Percentiles rank a stretch among this genome's conserved stretches.
phyloP scores from a whole-genome alignment of 2,888 invertebrate genomes.

The Bhutanitis thaidina region DNA sequence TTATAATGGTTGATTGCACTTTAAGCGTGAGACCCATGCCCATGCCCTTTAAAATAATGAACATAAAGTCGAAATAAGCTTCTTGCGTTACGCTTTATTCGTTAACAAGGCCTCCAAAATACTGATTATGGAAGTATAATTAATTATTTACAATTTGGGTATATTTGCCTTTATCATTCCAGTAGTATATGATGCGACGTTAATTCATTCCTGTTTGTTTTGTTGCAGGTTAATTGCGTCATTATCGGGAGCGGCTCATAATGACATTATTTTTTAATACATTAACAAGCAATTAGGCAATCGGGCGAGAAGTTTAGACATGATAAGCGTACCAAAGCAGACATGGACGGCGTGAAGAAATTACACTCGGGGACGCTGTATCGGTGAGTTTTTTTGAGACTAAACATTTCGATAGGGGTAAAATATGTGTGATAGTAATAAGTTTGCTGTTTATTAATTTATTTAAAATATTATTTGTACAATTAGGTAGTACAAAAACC shows the following conservation, averaged over 20 bases:
- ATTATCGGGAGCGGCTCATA: conserved; percentile 42
- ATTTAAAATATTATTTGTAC: no score
- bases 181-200: neutral
- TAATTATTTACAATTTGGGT: conserved; percentile 1
- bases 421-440: no score
- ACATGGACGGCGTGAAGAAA: conserved; percentile 77
- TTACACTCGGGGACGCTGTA: conserved; percentile 75
- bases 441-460: no score
- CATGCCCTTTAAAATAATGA: neutral
- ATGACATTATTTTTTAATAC: conserved; percentile 56
- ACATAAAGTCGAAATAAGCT: neutral
- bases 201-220: conserved; percentile 24
- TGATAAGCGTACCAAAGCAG: conserved; percentile 59
- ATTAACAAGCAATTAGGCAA: conserved; percentile 50
- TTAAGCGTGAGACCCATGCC: no score
- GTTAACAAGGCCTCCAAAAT: neutral
- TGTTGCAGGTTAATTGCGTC: conserved; percentile 48
- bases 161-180: conserved; percentile 2
- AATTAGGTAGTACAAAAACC: no score
- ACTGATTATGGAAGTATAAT: neutral
- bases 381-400: conserved; percentile 63
- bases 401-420: neutral
- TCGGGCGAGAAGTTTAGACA: conserved; percentile 47
- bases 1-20: no score
- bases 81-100: neutral